phyloP scores from a whole-genome alignment of 1,140 invertebrate genomes.

The Drosophila sechellia region DNA sequence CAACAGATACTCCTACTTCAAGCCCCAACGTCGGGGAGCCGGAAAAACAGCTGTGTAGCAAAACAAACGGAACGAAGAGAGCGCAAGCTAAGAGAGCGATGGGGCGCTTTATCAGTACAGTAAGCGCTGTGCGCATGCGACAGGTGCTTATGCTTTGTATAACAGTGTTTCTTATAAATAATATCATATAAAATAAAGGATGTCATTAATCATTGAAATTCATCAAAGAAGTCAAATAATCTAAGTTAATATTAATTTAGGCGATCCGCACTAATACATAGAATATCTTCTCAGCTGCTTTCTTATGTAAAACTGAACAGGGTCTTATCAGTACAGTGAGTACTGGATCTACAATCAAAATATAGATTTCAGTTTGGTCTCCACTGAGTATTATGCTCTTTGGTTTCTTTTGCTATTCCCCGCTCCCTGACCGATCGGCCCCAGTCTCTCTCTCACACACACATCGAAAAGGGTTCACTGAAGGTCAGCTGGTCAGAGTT shows the following conservation, averaged over 20 bases:
- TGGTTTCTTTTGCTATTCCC: not conserved
- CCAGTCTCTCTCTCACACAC: constrained; percentile 4
- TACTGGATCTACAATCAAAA: not conserved
- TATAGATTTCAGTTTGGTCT: not conserved
- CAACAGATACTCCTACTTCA: constrained; percentile 37
- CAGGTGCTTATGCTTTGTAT: not conserved
- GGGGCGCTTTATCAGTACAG: constrained; percentile 35
- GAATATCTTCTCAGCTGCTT: no score
- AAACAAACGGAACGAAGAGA: constrained; percentile 53
- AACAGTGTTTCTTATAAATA: not conserved
- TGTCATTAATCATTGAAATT: no score
- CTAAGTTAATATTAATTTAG: no score
- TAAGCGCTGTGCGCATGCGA: constrained; percentile 12
- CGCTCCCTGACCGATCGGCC: constrained; percentile 20
- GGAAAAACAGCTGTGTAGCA: constrained; percentile 49
- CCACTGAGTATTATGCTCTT: constrained; percentile 35
- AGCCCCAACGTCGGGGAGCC: constrained; percentile 27
- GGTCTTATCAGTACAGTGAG: constrained; percentile 7
- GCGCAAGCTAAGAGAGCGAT: constrained; percentile 26
- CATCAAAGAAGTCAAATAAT: no score
- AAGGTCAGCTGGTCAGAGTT: constrained; percentile 83
- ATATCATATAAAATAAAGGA: no score
- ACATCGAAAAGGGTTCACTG: constrained; percentile 72
- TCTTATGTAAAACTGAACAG: not conserved
- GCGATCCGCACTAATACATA: no score